Evolutionary conservation across 2,797 vertebrate genomes (phyloP), one percentile per base, ranked within the genome.

Genomic region (Clamator glandarius): DNA sequence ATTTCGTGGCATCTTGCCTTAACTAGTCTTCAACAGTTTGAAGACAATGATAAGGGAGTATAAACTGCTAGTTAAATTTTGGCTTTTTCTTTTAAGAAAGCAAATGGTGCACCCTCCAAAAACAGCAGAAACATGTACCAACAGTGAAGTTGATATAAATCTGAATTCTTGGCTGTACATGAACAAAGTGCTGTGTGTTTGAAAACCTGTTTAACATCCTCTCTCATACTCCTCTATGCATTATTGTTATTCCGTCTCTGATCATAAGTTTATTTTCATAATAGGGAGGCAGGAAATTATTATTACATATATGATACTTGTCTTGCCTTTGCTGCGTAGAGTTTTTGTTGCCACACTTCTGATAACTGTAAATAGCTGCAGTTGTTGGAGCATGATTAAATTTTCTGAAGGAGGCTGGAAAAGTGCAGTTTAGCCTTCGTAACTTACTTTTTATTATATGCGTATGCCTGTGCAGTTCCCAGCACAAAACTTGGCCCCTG

Each of bases 401-500:
- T 92, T 81, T 76, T 87, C 63, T 89, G 36, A 61, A 90, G 48
- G 46, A 81, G 87, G 42, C 57, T 86, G 78, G 91, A 95, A 95
- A 95, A 94, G 83, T 52, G 55, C 51, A 44, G 61, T 77, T 89
- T 92, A 96, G 94, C 78, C 68, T 96, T 78, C 75, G 86, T 87
- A 31, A 69, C 66, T 90, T 82, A 59, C 48, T 92, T 91, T 96
- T 96, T 95, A 93, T 96, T 96, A 61, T 79, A 86, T 89, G 79
- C 75, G 89, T 97, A 89, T 90, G 89, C 90, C 87, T 95, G 28
- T 59, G 33, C 74, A 73, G 78, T 94, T 96, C 90, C 92, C 78
- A 90, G 80, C 83, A 80, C 29, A 96, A 84, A 89, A 90, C 95
- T 86, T 96, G 90, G 91, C 83, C 89, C 85, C 58, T 72, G 51